Evolutionary conservation across 1,140 invertebrate species (phyloP).

Genomic region (Chlorops oryzae): DNA sequence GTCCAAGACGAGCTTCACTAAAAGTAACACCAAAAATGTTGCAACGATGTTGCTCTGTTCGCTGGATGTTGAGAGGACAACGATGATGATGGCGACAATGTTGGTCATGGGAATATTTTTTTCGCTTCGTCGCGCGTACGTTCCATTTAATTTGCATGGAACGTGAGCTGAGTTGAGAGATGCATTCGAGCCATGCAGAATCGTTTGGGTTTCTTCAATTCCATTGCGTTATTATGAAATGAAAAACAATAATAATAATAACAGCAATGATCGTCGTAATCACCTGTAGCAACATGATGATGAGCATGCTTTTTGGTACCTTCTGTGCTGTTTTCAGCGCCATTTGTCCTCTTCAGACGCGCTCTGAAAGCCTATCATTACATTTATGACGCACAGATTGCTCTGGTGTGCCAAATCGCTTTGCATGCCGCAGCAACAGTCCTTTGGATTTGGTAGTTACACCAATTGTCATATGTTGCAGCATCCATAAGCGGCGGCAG

Average conservation of each 20-base stretch:
- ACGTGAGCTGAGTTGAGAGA: too few relatives aligned
- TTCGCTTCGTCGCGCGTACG: neutral
- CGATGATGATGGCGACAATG: neutral
- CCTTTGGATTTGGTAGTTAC: too few relatives aligned
- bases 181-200: constrained; percentile 5
- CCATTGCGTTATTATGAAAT: neutral
- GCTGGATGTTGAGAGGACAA: neutral
- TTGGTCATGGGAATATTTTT: neutral
- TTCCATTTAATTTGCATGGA: constrained; percentile 11
- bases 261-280: neutral
- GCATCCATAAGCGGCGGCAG: too few relatives aligned
- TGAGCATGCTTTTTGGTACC: neutral
- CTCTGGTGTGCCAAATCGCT: too few relatives aligned
- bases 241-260: constrained; percentile 3
- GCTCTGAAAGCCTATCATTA: constrained; percentile 13
- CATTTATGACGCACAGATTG: constrained; percentile 10
- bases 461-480: too few relatives aligned
- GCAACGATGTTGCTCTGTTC: neutral
- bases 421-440: too few relatives aligned
- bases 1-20: too few relatives aligned
- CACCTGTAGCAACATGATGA: neutral
- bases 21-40: too few relatives aligned
- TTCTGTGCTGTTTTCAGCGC: too few relatives aligned
- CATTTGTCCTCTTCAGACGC: too few relatives aligned
- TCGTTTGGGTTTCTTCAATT: neutral